These are phyloP conservation scores for Euleptes europaea DNA, from an alignment of 2,113 vertebrate genomes.

Conservation along the genomic window DNA sequence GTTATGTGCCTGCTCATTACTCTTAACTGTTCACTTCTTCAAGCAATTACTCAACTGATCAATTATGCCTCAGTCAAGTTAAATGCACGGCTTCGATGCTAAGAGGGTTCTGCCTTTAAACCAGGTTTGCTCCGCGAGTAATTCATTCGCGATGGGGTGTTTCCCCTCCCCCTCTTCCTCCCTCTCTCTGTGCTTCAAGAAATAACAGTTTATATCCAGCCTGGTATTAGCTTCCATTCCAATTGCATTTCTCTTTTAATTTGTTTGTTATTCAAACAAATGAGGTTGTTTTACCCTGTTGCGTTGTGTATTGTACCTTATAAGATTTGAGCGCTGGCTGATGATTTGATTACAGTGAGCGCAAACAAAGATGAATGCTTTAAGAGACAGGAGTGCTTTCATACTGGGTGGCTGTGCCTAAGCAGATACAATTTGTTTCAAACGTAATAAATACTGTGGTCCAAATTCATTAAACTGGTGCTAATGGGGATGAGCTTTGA, in stretches of 20 bases:
- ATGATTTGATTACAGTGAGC: slow-evolving; percentile 28
- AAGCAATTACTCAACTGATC: slow-evolving; percentile 55
- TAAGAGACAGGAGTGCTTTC: slow-evolving; percentile 14
- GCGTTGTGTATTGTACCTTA: slow-evolving; percentile 29
- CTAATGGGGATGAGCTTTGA: slow-evolving; percentile 25
- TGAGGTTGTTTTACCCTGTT: slow-evolving; percentile 1
- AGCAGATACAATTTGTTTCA: slow-evolving; percentile 32
- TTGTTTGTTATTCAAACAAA: slow-evolving; percentile 39
- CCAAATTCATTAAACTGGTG: slow-evolving; percentile 38
- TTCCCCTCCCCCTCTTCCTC: no score
- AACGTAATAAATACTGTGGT: slow-evolving; percentile 43
- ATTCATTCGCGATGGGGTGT: not conserved
- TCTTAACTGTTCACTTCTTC: slow-evolving; percentile 50
- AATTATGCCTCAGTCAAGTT: slow-evolving; percentile 38
- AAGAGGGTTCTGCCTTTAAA: slow-evolving; percentile 7
- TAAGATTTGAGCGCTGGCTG: slow-evolving; percentile 39
- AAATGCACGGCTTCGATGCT: slow-evolving; percentile 36
- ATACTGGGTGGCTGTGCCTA: not conserved
- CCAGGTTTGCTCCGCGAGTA: slow-evolving; percentile 23
- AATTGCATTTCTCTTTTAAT: slow-evolving; percentile 22
- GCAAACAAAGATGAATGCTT: slow-evolving; percentile 15
- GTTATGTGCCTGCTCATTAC: slow-evolving; percentile 37
- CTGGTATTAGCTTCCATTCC: not conserved
- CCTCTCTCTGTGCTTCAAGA: not conserved
- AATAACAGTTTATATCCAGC: slow-evolving; percentile 11